Base-by-base conservation (phyloP, 1,140 invertebrate species). In the Bombus pyrosoma region DNA sequence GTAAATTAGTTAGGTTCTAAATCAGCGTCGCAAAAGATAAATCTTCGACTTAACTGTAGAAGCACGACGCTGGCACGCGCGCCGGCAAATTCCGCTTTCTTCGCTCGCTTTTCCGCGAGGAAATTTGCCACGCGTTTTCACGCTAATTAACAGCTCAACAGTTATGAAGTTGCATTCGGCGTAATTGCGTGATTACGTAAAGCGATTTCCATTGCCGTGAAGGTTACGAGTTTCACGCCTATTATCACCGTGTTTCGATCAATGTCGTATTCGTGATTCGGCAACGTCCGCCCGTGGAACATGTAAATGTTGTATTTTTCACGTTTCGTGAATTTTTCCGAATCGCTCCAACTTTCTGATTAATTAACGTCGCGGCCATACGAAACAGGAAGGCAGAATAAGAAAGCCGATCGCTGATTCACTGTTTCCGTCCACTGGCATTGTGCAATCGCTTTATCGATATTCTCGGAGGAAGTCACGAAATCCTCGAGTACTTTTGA, bases 181-280 rank as follows among this genome's bases (percentile, higher is more conserved):
- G 28, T 41, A 74, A 37, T 22, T 13, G n/a, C 39, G 13, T 6
- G 22, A 32, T 82, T 74, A 22, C 59, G 43, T 12, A 82, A 75
- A 13, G 25, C 18, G 12, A 2, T 28, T 72, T 32, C 79, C 22
- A 64, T 28, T 53, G 10, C 32, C 6, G 13, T 3, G 71, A 82
- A 75, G 81, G 71, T 82, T 66, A 82, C 71, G 72, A 74, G 18
- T 73, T 73, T 53, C 47, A 22, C 32, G 39, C 12, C 0, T 5
- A n/a, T 53, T 37, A 82, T 64, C 71, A 0, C 10, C 5, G 25
- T 59, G n/a, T 43, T 57, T 47, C 39, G 0, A 81, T 62, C 74
- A 8, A 41, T 22, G 59, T 28, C 53, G 43, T 25, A 22, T 18
- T 57, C 53, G 13, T 22, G 53, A 43, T 10, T n/a, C n/a, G 69